These are phyloP conservation scores for Odocoileus hemionus DNA, from an alignment of 2,113 vertebrate genomes.

Conservation along the genomic window DNA sequence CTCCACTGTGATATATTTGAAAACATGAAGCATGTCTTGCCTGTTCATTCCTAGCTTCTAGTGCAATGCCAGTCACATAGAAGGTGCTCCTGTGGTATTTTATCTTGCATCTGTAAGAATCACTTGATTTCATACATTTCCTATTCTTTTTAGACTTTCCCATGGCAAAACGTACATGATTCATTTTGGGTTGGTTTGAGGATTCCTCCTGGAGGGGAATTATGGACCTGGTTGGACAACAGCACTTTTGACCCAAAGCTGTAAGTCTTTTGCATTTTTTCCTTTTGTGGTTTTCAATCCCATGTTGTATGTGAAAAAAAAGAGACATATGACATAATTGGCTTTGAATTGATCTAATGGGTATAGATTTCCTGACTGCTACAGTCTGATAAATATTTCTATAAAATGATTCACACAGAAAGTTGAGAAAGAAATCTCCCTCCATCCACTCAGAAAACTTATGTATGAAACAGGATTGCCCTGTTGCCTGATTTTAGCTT, in stretches of 20 bases:
- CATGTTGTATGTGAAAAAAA: background rate
- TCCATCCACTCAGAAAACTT: background rate
- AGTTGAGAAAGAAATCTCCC: background rate
- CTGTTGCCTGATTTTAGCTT: background rate
- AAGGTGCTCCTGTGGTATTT: background rate
- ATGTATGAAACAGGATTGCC: background rate
- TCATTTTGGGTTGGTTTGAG: background rate
- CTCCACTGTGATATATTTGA: background rate
- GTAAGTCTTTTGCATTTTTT: background rate
- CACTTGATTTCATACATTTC: background rate
- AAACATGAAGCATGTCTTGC: background rate
- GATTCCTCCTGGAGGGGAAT: background rate
- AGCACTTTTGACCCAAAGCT: background rate
- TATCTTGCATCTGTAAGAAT: background rate
- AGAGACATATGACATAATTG: background rate
- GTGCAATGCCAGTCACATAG: background rate
- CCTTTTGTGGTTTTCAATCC: background rate
- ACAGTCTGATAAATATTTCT: background rate
- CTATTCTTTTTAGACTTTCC: conserved; percentile 13
- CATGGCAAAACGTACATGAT: background rate
- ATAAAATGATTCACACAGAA: background rate
- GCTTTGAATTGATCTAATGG: background rate
- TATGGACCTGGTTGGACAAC: background rate
- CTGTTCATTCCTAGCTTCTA: background rate
- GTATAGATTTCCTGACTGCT: background rate